Evolutionary conservation across 30 jellyfish, hydroid and myxozoan species (phyloP).

Genomic region (Chironex yamaguchii): DNA sequence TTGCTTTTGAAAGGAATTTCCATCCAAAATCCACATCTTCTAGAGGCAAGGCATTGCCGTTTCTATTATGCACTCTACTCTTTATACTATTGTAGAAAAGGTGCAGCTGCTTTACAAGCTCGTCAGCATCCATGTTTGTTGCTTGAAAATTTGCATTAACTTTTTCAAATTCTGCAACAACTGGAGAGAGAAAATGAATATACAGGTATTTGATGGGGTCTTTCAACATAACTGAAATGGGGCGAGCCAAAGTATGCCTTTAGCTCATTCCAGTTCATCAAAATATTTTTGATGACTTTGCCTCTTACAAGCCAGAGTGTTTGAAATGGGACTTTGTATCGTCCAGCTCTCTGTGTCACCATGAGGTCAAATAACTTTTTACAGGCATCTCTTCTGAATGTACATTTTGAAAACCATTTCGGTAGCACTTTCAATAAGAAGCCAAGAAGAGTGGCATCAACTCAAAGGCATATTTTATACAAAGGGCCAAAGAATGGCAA

Average conservation of each 20-base stretch:
- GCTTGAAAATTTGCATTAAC: constrained; percentile 69
- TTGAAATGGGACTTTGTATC: constrained; percentile 55
- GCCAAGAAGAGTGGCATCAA: too few relatives aligned
- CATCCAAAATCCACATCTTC: too few relatives aligned
- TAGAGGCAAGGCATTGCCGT: too few relatives aligned
- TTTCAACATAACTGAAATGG: constrained; percentile 42
- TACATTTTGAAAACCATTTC: too few relatives aligned
- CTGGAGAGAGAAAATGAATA: constrained; percentile 67
- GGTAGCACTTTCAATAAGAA: too few relatives aligned
- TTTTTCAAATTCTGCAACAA: constrained; percentile 70
- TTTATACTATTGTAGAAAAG: constrained; percentile 14
- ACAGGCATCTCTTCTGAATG: too few relatives aligned
- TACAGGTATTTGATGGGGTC: constrained; percentile 32
- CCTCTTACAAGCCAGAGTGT: constrained; percentile 75
- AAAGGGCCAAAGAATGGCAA: too few relatives aligned
- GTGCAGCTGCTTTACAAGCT: constrained; percentile 21
- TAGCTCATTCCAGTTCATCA: constrained; percentile 61
- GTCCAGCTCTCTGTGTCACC: constrained; percentile 33
- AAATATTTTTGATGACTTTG: constrained; percentile 43
- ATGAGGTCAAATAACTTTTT: too few relatives aligned
- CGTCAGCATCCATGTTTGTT: constrained; percentile 57
- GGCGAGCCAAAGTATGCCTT: constrained; percentile 61
- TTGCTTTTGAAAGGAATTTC: too few relatives aligned
- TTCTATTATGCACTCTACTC: too few relatives aligned
- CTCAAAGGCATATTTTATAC: too few relatives aligned